These are phyloP conservation scores for Eclectus roratus DNA, from an alignment of 2,113 vertebrate genomes.

Conservation along the genomic window DNA sequence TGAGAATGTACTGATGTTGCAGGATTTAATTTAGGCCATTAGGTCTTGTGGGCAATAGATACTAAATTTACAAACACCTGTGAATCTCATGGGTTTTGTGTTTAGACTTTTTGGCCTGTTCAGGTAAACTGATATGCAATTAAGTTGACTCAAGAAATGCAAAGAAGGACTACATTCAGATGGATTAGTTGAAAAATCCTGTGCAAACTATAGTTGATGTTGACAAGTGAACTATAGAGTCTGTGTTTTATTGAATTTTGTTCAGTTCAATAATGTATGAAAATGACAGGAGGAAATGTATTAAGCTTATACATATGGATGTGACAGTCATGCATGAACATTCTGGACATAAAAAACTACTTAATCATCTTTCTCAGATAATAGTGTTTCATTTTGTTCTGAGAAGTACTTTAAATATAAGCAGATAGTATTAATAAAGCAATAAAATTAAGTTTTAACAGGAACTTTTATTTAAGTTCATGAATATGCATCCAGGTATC, in stretches of 20 bases:
- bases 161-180: not conserved
- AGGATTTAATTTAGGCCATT: not conserved
- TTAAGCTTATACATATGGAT: slow-evolving; percentile 51
- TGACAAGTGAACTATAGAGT: slow-evolving; percentile 36
- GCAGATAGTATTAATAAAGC: not conserved
- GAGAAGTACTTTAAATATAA: slow-evolving; percentile 29
- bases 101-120: not conserved
- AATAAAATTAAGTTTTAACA: not conserved
- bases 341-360: slow-evolving; percentile 21
- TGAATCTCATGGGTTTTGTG: not conserved
- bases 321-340: slow-evolving; percentile 23
- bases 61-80: not conserved
- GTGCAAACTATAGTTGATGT: slow-evolving; percentile 17
- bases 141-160: not conserved
- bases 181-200: not conserved
- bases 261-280: slow-evolving; percentile 52
- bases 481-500: slow-evolving; percentile 15
- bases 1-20: not conserved
- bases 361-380: slow-evolving; percentile 39
- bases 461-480: not conserved
- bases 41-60: not conserved
- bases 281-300: slow-evolving; percentile 47
- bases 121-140: not conserved
- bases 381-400: slow-evolving; percentile 24
- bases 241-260: slow-evolving; percentile 49